Conservation (phyloP, 2,888 invertebrate genomes). For the Neelides folsomi region DNA sequence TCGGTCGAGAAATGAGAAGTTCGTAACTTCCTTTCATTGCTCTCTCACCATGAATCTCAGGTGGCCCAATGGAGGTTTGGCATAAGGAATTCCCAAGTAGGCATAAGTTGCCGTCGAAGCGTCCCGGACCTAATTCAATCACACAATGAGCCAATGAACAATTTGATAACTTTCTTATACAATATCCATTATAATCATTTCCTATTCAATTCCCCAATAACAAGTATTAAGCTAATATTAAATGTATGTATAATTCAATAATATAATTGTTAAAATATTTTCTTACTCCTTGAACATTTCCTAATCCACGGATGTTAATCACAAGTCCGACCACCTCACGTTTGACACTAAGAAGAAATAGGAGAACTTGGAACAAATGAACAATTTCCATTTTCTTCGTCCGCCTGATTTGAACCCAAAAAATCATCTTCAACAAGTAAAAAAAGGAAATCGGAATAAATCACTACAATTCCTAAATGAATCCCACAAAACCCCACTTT, state of each 20-base stretch:
- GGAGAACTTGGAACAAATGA: not conserved
- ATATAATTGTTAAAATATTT: too few relatives aligned
- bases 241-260: too few relatives aligned
- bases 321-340: conserved; percentile 19
- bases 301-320: conserved; percentile 27
- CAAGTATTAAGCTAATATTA: too few relatives aligned
- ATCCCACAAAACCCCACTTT: too few relatives aligned
- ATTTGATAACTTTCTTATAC: not conserved
- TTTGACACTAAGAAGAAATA: conserved; percentile 12
- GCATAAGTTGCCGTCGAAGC: conserved; percentile 22
- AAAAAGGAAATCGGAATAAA: too few relatives aligned
- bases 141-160: not conserved
- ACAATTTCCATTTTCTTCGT: not conserved
- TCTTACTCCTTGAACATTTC: conserved; percentile 32
- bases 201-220: too few relatives aligned
- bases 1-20: too few relatives aligned
- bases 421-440: too few relatives aligned
- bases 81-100: conserved; percentile 30
- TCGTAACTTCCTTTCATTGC: too few relatives aligned
- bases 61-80: conserved; percentile 25
- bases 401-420: too few relatives aligned
- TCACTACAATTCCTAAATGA: too few relatives aligned
- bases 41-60: conserved; percentile 24
- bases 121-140: conserved; percentile 20
- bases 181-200: too few relatives aligned